Conservation (phyloP, 1,140 invertebrate genomes). For the Coelopa frigida region DNA sequence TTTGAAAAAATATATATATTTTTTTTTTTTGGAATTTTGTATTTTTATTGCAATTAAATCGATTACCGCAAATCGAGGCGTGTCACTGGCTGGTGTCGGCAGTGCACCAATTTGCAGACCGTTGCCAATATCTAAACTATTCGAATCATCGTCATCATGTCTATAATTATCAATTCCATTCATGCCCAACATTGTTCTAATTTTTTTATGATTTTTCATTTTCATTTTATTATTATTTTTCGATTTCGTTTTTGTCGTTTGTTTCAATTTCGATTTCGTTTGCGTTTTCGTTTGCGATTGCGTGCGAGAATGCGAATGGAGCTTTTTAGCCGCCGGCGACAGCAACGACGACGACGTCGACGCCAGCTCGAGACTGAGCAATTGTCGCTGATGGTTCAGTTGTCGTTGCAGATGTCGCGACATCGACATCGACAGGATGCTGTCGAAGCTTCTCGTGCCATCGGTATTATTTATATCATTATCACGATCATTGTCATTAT, state of each 20-base stretch:
- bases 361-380: conserved; percentile 43
- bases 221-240: no score
- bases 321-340: conserved; percentile 37
- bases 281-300: no score
- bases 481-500: conserved; percentile 13
- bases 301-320: no score
- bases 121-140: conserved; percentile 39
- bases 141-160: conserved; percentile 30
- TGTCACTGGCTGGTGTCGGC: conserved; percentile 44
- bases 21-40: no score
- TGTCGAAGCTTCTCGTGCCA: conserved; percentile 39
- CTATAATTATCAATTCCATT: conserved; percentile 41
- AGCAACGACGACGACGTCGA: conserved; percentile 41
- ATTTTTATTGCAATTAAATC: no score
- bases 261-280: no score
- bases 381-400: conserved; percentile 43
- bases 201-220: conserved; percentile 41
- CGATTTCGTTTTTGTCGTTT: no score
- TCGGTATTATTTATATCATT: no score
- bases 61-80: conserved; percentile 45
- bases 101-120: conserved; percentile 42
- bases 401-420: conserved; percentile 44
- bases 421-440: conserved; percentile 37
- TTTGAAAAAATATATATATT: no score
- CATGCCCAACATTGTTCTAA: conserved; percentile 43